Base-by-base conservation (phyloP, 2,888 invertebrate species). In the Chrysolina americana region DNA sequence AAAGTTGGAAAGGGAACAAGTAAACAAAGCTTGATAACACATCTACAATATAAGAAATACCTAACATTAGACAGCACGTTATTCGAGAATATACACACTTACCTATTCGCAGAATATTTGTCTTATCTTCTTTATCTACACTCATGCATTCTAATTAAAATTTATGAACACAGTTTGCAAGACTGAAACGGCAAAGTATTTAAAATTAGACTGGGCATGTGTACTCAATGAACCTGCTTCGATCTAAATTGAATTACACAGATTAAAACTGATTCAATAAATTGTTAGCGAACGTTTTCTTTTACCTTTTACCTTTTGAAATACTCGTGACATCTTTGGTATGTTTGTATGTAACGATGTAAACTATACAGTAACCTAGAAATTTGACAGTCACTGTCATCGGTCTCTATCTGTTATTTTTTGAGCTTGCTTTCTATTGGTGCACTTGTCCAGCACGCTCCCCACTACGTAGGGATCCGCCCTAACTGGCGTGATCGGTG, bases 231-330 rank as follows among this genome's bases (percentile, higher is more conserved):
- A 50, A 74, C 66, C 70, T 62, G 47, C 48, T 41, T 50, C 44
- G 56, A 68, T 53, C 21, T 50, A 70, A 74, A 64, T 62, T 69
- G 53, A 73, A 74, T 74, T 59, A 59, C 28, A 9, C 63, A 66
- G 70, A 74, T 74, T 74, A 74, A 65, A 73, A 73, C 65, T 73
- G 65, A 73, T 73, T 73, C 70, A 53, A 73, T 62, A 65, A 70
- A 59, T 59, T 59, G 59, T 28, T 28, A 15, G 2, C n/a, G n/a
- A 36, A 28, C 15, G 36, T 23, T 59, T 59, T 59, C 36, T 59
- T 23, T 23, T 56, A 13, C 23, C 56, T 23, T 36, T 59, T 17
- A 36, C 59, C 36, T 36, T 59, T 36, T 36, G 15, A 59, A 59
- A 28, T 59, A 59, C 28, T 59, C 10, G 8, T 59, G 36, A 23